Evolutionary conservation across 2,888 invertebrate species (phyloP).

Genomic region (Drosophila quinaria): DNA sequence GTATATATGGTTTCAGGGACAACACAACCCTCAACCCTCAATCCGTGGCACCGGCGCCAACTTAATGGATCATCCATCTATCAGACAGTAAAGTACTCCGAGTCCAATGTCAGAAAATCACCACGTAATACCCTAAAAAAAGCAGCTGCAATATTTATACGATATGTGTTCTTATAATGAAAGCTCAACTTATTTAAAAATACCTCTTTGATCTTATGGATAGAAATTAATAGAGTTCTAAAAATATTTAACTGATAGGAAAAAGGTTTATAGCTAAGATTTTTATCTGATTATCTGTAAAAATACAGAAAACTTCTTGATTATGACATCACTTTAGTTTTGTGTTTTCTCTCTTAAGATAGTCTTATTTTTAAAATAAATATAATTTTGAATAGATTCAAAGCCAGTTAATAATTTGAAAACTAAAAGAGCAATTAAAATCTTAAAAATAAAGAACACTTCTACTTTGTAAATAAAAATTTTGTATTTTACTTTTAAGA

Average conservation of each 20-base stretch:
- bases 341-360: no score
- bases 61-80: conserved; percentile 63
- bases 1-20: conserved; percentile 4
- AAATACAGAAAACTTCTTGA: no score
- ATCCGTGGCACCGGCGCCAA: conserved; percentile 61
- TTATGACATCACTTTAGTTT: no score
- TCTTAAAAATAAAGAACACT: no score
- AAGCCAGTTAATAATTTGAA: no score
- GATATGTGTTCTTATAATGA: neutral
- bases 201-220: neutral
- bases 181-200: conserved; percentile 9
- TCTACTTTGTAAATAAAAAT: no score
- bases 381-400: no score
- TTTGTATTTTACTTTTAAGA: no score
- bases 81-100: conserved; percentile 38
- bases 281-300: no score
- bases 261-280: neutral
- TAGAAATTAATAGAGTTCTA: neutral
- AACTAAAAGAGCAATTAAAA: no score
- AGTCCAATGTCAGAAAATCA: neutral
- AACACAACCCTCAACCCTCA: neutral
- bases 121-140: neutral
- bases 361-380: no score
- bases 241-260: neutral
- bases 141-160: conserved; percentile 38